Conservation (phyloP, 2,797 vertebrate genomes). For the Sarcophilus harrisii region DNA sequence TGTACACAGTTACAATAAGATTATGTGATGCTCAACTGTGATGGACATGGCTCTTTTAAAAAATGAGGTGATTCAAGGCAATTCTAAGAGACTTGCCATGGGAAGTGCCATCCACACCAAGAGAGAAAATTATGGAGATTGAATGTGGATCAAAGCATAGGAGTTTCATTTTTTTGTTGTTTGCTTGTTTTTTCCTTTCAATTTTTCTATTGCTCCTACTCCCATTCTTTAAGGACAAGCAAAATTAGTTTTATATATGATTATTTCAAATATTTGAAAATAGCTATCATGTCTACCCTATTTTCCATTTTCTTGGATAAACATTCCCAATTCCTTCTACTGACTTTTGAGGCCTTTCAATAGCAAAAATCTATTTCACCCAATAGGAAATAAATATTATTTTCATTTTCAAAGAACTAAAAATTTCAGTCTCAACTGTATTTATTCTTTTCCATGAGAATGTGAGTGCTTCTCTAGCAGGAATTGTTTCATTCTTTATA, state of each 20-base stretch:
- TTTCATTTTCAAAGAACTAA: neutral
- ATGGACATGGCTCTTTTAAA: no score
- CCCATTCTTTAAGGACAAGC: neutral
- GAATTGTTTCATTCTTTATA: neutral
- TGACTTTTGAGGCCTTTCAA: neutral
- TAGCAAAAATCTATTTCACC: neutral
- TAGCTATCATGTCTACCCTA: neutral
- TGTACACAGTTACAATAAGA: no score
- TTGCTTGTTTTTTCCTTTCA: neutral
- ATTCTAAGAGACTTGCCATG: no score
- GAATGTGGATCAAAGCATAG: no score
- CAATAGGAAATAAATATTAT: neutral
- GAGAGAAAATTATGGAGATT: no score
- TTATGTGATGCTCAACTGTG: no score
- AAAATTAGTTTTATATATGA: neutral
- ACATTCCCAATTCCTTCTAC: neutral
- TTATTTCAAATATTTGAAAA: neutral
- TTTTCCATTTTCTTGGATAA: neutral
- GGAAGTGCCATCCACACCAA: no score
- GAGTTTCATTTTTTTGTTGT: no score
- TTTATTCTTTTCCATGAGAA: neutral
- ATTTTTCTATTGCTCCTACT: neutral
- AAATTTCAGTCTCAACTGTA: neutral
- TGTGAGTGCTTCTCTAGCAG: neutral
- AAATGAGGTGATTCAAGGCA: no score